Percentiles rank a stretch among this genome's conserved stretches.
Conservation (phyloP, 2,888 invertebrate species). For the Antitype chi region DNA sequence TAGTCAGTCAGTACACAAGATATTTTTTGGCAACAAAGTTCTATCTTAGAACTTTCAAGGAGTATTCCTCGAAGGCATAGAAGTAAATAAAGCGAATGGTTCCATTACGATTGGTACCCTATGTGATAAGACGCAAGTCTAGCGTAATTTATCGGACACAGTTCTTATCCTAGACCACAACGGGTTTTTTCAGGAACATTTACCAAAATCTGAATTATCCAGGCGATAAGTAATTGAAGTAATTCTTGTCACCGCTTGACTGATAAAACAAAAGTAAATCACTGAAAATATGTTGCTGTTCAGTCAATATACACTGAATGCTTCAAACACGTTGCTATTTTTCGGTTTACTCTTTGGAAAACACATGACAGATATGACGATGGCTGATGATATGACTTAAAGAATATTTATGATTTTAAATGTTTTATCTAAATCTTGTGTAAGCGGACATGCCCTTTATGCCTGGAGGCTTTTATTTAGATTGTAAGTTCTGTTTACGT, state of each 20-base stretch:
- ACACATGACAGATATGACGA: not conserved
- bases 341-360: too few species aligned
- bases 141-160: slow-evolving; percentile 11
- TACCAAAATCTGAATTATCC: slow-evolving; percentile 18
- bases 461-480: too few species aligned
- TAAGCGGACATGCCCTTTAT: too few species aligned
- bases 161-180: slow-evolving; percentile 6
- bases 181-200: slow-evolving; percentile 14
- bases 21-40: not conserved
- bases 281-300: not conserved
- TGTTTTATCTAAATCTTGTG: too few species aligned
- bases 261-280: slow-evolving; percentile 5
- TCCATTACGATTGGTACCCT: not conserved
- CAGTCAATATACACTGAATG: not conserved
- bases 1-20: not conserved
- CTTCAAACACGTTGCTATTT: not conserved
- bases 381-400: not conserved
- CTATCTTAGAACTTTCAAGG: not conserved
- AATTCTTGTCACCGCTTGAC: not conserved
- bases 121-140: slow-evolving; percentile 11
- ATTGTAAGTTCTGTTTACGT: too few species aligned
- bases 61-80: slow-evolving; percentile 2
- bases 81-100: slow-evolving; percentile 20
- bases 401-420: not conserved
- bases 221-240: not conserved